These are phyloP conservation scores for Siniperca obscura DNA, from an alignment of 2,797 vertebrate genomes.

Conservation along the genomic window DNA sequence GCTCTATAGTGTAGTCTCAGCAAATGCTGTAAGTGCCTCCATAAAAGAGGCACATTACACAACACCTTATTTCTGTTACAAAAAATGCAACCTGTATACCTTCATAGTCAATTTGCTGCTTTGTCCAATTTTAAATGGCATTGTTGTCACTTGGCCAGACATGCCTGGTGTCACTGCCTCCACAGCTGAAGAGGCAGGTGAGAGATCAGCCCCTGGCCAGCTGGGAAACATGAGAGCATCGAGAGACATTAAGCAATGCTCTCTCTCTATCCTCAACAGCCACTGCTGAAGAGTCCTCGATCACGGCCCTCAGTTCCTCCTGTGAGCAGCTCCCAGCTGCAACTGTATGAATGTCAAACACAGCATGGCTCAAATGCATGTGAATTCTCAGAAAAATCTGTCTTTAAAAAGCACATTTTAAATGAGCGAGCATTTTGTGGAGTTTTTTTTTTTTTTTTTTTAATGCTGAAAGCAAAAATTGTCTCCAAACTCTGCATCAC, in stretches of 20 bases:
- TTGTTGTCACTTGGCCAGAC: slow-evolving; percentile 2
- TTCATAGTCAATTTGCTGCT: neutral
- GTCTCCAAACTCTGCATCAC: neutral
- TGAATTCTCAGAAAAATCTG: neutral
- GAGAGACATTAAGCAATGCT: slow-evolving; percentile 19
- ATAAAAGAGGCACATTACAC: neutral
- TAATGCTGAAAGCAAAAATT: neutral
- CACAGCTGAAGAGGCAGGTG: slow-evolving; percentile 3
- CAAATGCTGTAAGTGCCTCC: neutral
- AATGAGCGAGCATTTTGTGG: neutral
- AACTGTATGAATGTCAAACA: slow-evolving; percentile 31
- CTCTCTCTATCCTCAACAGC: slow-evolving; percentile 17
- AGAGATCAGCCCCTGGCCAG: slow-evolving; percentile 16
- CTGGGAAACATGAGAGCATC: slow-evolving; percentile 27
- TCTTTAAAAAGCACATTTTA: neutral
- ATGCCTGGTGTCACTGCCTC: neutral
- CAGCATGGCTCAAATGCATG: slow-evolving; percentile 16
- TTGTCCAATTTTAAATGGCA: neutral
- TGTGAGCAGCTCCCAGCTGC: slow-evolving; percentile 10
- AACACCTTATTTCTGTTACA: neutral
- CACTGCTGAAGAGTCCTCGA: slow-evolving; percentile 27
- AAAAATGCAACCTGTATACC: neutral
- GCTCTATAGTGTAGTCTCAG: neutral
- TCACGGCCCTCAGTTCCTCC: slow-evolving; percentile 19
- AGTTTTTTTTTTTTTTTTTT: neutral